Evolutionary conservation across 2,797 vertebrate species (phyloP), one percentile per base, ranked within the genome.

Genomic region (Coendou prehensilis): DNA sequence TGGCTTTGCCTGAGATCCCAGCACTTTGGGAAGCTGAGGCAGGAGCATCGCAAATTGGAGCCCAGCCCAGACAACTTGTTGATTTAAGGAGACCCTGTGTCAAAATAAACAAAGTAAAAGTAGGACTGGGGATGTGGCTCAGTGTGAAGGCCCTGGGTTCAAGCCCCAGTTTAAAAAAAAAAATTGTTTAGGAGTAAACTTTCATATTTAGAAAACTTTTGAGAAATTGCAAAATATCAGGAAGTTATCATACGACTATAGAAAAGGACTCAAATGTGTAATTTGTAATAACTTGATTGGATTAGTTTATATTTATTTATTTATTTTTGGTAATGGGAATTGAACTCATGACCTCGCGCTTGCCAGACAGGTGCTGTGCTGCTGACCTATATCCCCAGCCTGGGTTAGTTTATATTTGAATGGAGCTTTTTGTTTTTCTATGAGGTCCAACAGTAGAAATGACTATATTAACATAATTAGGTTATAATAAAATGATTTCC

Each of bases 321-420:
- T 41, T 41, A 41, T 41, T 41, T 41, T 41, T 41, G 37, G 37
- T 41, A 41, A 41, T 41, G 37, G 37, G 37, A 41, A 41, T 41
- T 41, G 37, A 41, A 41, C 37, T 41, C 37, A 41, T 41, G 37
- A 41, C 37, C 37, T 41, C 37, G 37, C 37, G 37, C 37, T 41
- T 41, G 37, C 37, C 37, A 41, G 37, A 41, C 37, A 41, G 37
- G 37, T 41, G 37, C 37, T 41, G 37, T 41, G 37, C 37, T 41
- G 37, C 37, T 41, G 37, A 41, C 37, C 37, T 41, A 41, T 41
- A 41, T 41, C 37, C 37, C 37, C 37, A 41, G 37, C 37, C 37
- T 76, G 30, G 47, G 52, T 87, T 86, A 8, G 37, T 87, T 75
- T 94, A 71, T 57, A 33, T 89, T 90, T 82, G 47, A 87, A 56